Percentiles rank a stretch among this genome's conserved stretches.
These are phyloP conservation scores for Chirona hameri DNA, from an alignment of 2,888 invertebrate species.

Conservation along the genomic window DNA sequence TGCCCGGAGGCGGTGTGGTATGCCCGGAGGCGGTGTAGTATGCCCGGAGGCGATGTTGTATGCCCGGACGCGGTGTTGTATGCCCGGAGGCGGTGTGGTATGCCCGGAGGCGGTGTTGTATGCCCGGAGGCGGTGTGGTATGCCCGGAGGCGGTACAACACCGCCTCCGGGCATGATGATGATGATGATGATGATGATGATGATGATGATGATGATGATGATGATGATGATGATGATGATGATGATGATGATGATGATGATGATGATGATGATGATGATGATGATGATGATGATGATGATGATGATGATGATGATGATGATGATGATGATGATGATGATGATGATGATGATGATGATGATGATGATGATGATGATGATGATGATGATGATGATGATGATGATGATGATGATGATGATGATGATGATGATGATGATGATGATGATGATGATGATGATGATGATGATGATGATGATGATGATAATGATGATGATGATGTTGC, in stretches of 20 bases:
- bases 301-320: not conserved
- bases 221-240: conserved; percentile 22
- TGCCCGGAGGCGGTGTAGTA: no score
- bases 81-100: no score
- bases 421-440: not conserved
- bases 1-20: no score
- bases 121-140: no score
- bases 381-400: not conserved
- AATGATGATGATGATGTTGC: no score
- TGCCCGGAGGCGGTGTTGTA: no score
- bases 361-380: not conserved
- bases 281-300: not conserved
- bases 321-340: not conserved
- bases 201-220: conserved; percentile 22
- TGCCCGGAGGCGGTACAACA: no score
- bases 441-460: not conserved
- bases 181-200: not conserved
- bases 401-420: not conserved
- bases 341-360: not conserved
- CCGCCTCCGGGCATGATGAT: not conserved
- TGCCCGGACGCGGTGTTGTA: no score
- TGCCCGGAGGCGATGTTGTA: no score
- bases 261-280: not conserved
- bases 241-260: conserved; percentile 22
- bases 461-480: not conserved